Evolutionary conservation across 2,888 invertebrate species (phyloP), one percentile per base, ranked within the genome.

Genomic region (Caenorhabditis drosophilae): DNA sequence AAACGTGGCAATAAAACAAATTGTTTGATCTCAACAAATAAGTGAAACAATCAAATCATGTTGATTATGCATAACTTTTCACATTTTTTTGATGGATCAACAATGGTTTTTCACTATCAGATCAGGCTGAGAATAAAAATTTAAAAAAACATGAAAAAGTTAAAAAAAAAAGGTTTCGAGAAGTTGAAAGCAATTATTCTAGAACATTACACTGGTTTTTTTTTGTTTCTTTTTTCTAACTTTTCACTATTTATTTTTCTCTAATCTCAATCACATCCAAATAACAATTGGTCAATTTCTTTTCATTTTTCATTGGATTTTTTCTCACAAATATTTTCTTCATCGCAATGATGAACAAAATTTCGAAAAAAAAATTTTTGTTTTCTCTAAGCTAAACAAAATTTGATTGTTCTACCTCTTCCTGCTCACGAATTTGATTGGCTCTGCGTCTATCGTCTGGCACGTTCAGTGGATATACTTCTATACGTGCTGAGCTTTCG

Each of bases 401-500:
- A 9, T 31, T 9, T 9, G 12, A 23, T 4, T n/a, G 2, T 16
- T 51, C 27, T 18, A 70, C 70, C 67, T 62, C 57, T 62, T 70
- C 55, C 42, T 70, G 64, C 52, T 68, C 66, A 53, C 62, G 59
- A 40, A 54, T 57, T 53, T 63, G 73, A 35, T 63, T 61, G 47
- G 70, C 59, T 70, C 57, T 61, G 69, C 63, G 63, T 73, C 70
- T 54, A 55, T 70, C 67, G 62, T 73, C 70, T 55, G 75, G 71
- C 44, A 68, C 73, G 51, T 60, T 75, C 49, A 81, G 67, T 27
- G 82, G 82, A 61, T 77, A 82, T 52, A 81, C 81, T 67, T 82
- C 80, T 66, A 81, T 80, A 44, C 75, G 78, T 42, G 78, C 82
- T 51, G 77, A 68, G 70, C 74, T 75, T 53, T 82, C 77, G 61